These are phyloP conservation scores for Lottia gigantea DNA, from an alignment of 2,888 invertebrate genomes.

Conservation along the genomic window DNA sequence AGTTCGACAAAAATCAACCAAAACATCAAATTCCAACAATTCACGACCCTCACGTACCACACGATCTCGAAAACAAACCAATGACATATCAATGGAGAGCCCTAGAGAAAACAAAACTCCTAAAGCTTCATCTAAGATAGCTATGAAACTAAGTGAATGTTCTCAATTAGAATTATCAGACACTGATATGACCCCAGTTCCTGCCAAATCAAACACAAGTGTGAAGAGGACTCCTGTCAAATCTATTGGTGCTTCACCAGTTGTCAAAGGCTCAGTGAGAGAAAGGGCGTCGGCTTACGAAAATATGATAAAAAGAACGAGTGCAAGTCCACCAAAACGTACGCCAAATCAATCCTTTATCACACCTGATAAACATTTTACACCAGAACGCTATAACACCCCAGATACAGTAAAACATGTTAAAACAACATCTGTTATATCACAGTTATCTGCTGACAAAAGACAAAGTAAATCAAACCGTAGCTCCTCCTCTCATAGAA, in stretches of 20 bases:
- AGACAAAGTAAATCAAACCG: neutral
- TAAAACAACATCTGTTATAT: slow-evolving; percentile 8
- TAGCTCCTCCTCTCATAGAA: neutral
- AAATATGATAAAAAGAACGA: slow-evolving; percentile 33
- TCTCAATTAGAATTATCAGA: slow-evolving; percentile 6
- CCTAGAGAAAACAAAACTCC: neutral
- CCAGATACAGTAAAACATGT: slow-evolving; percentile 11
- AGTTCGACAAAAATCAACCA: slow-evolving; percentile 16
- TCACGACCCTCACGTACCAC: slow-evolving; percentile 5
- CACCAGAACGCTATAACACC: slow-evolving; percentile 18
- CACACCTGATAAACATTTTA: neutral
- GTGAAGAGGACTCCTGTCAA: neutral
- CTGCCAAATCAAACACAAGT: neutral
- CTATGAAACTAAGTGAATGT: neutral
- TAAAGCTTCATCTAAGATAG: neutral
- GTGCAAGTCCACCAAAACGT: slow-evolving; percentile 19
- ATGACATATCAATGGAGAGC: neutral
- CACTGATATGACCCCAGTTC: slow-evolving; percentile 1
- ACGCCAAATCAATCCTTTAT: neutral
- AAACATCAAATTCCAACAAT: neutral
- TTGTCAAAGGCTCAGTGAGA: slow-evolving; percentile 29
- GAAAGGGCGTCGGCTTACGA: slow-evolving; percentile 43
- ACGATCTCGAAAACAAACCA: slow-evolving; percentile 2
- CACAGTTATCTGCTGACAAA: slow-evolving; percentile 7
- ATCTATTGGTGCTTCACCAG: neutral